A percentile compares a stretch with the other conserved stretches of the same genome.
Conservation (phyloP, 2,888 invertebrate species). For the Ennomos quercinarius region DNA sequence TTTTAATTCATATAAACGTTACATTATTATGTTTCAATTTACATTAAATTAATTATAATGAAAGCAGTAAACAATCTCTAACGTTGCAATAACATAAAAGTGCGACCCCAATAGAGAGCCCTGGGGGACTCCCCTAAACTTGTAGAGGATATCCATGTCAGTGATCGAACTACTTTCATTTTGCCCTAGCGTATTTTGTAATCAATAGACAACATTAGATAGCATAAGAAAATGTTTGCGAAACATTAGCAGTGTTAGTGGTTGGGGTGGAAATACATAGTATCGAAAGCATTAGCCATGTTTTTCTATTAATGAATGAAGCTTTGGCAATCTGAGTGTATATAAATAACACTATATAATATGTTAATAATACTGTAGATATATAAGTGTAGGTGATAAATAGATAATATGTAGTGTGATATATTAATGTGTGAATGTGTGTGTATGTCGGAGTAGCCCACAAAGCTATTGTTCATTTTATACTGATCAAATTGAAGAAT, state of each 20-base stretch:
- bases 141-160: constrained; percentile 36
- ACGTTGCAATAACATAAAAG: constrained; percentile 23
- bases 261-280: neutral
- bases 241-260: constrained; percentile 46
- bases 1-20: too few species aligned
- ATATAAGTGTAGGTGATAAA: too few species aligned
- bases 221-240: constrained; percentile 60
- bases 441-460: too few species aligned
- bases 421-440: too few species aligned
- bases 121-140: constrained; percentile 36
- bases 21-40: too few species aligned
- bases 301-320: too few species aligned
- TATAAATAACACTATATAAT: too few species aligned
- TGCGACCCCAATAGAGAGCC: constrained; percentile 30
- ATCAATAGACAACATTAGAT: constrained; percentile 64
- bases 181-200: constrained; percentile 43
- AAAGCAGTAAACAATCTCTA: neutral
- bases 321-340: too few species aligned
- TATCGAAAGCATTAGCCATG: neutral
- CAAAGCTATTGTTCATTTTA: too few species aligned
- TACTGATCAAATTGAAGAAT: too few species aligned
- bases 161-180: constrained; percentile 46
- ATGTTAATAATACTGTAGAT: too few species aligned
- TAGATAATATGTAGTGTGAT: too few species aligned
- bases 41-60: neutral